These are phyloP conservation scores for Eptatretus burgeri DNA, from an alignment of 2,113 vertebrate genomes.

Conservation along the genomic window DNA sequence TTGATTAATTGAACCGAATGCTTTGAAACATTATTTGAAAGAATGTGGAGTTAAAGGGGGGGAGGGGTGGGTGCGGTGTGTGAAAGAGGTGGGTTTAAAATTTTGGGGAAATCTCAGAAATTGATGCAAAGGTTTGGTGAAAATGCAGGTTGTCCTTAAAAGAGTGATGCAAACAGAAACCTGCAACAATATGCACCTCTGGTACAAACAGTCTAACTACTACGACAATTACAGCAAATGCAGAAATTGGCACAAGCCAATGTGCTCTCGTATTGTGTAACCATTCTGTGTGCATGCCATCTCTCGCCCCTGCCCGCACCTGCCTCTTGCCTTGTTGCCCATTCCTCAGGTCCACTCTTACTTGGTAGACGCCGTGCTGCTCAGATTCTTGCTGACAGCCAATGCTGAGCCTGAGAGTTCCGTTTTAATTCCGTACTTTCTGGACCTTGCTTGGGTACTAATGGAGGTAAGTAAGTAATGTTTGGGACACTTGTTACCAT, in stretches of 20 bases:
- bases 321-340: not conserved
- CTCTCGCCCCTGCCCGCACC: not conserved
- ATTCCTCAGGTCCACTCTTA: constrained; percentile 53
- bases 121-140: too few species aligned
- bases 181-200: too few species aligned
- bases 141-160: too few species aligned
- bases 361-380: constrained; percentile 71
- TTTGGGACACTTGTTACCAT: too few species aligned
- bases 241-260: too few species aligned
- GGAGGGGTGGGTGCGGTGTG: not conserved
- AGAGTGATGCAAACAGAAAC: too few species aligned
- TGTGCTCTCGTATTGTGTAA: too few species aligned
- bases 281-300: too few species aligned
- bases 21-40: not conserved
- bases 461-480: constrained; percentile 43
- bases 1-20: too few species aligned
- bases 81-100: not conserved
- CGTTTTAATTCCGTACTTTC: constrained; percentile 43
- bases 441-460: constrained; percentile 86
- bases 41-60: not conserved
- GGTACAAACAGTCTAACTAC: too few species aligned
- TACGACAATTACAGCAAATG: too few species aligned
- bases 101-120: too few species aligned
- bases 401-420: constrained; percentile 43
- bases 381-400: constrained; percentile 61